Evolutionary conservation across 2,797 vertebrate genomes (phyloP).

Genomic region (Rhinatrema bivittatum): DNA sequence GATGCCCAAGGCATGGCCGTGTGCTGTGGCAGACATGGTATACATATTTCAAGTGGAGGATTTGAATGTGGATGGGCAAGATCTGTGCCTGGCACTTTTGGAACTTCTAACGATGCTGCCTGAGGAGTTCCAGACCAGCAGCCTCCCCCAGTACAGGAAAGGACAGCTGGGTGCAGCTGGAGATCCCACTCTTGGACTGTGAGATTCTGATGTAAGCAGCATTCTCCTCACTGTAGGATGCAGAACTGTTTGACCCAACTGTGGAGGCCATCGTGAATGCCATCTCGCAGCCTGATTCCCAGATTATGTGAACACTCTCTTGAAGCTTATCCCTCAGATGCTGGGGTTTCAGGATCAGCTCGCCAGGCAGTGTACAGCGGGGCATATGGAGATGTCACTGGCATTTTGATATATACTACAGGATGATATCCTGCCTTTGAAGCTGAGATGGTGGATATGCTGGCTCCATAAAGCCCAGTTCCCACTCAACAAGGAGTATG

Average conservation of each 20-base stretch:
- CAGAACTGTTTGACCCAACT: conserved; percentile 92
- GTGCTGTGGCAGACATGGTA: conserved; percentile 93
- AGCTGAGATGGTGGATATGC: too few species aligned
- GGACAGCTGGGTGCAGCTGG: conserved; percentile 95
- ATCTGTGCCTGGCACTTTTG: conserved; percentile 87
- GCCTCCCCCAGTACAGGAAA: conserved; percentile 88
- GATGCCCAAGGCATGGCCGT: conserved; percentile 95
- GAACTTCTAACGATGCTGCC: conserved; percentile 95
- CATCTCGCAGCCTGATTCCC: conserved; percentile 95
- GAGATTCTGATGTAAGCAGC: conserved; percentile 88
- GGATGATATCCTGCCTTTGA: too few species aligned
- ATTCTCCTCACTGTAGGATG: conserved; percentile 84
- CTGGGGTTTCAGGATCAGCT: too few species aligned
- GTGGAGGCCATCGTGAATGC: conserved; percentile 96
- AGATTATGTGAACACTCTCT: too few species aligned
- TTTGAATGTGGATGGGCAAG: conserved; percentile 82
- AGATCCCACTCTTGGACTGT: conserved; percentile 87
- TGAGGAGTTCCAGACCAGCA: conserved; percentile 96
- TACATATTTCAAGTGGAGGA: conserved; percentile 92
- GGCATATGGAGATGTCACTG: too few species aligned
- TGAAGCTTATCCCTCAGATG: too few species aligned
- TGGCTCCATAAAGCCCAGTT: too few species aligned
- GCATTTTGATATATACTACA: too few species aligned
- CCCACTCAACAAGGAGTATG: too few species aligned
- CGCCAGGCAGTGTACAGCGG: too few species aligned